Conservation (phyloP, 2,888 invertebrate genomes). For the Pyrocoelia pectoralis region DNA sequence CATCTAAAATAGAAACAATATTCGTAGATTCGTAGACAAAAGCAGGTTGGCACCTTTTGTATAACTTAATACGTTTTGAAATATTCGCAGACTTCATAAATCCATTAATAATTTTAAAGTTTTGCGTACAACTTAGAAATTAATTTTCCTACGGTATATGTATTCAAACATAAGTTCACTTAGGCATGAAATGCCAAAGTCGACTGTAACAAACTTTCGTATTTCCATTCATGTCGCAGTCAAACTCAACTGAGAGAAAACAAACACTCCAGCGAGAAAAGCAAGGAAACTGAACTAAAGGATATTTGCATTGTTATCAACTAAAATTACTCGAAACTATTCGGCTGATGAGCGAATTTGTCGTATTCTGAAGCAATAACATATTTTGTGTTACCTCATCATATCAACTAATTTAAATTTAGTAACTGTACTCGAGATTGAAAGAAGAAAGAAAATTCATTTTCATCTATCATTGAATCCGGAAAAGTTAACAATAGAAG, state of each 20-base stretch:
- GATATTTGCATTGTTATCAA: constrained; percentile 36
- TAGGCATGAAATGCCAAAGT: constrained; percentile 33
- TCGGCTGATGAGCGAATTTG: constrained; percentile 32
- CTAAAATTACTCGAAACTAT: constrained; percentile 35
- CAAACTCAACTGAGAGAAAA: constrained; percentile 30
- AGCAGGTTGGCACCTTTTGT: neutral
- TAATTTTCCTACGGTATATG: constrained; percentile 26
- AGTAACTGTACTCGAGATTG: too few relatives aligned
- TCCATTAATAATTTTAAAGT: constrained; percentile 3
- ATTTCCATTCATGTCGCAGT: constrained; percentile 29
- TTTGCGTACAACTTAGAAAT: constrained; percentile 22
- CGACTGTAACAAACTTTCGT: constrained; percentile 30
- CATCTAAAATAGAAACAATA: constrained; percentile 7
- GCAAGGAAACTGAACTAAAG: constrained; percentile 26
- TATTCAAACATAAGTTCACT: constrained; percentile 27
- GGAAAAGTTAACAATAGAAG: neutral
- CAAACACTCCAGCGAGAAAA: constrained; percentile 27
- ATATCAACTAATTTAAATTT: too few relatives aligned
- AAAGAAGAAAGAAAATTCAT: too few relatives aligned
- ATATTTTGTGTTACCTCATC: too few relatives aligned
- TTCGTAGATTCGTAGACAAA: neutral
- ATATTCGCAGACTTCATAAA: neutral
- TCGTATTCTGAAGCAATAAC: constrained; percentile 20
- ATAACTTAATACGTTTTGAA: neutral
- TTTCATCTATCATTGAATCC: neutral